Base-by-base conservation (phyloP, 2,113 vertebrate genomes). In the Progne subis region DNA sequence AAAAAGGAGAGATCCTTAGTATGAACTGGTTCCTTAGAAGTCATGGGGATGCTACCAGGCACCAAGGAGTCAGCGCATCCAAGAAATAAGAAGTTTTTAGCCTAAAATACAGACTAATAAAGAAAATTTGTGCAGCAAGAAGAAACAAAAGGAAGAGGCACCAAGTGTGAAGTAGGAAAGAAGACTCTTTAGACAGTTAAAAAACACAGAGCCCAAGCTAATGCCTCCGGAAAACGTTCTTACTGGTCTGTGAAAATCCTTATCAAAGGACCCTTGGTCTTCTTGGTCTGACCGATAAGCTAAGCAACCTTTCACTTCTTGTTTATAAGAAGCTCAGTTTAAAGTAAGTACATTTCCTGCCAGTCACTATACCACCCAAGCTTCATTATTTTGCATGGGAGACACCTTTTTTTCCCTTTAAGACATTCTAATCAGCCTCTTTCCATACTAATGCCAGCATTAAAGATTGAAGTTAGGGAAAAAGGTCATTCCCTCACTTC, bases 21-120 rank as follows among this genome's bases (percentile, higher is more conserved):
- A 43, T 18, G 21, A 47, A 41, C 17, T 34, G 34, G 15, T 1
- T 46, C 69, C 56, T 61, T 6, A 19, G 49, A 21, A 76, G 65
- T 31, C 6, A 12, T 2, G 0, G 25, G 44, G 10, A 7, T 2
- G 11, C n/a, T 34, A 28, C 59, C 43, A 37, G 20, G 49, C 2
- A 23, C 14, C 37, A 15, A n/a, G 21, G 9, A 6, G 4, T 25
- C 0, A 1, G 39, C 0, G 47, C 20, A 5, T 2, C 25, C 19
- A 44, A 44, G 46, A 56, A 29, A 14, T 14, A 18, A 32, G 1
- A 56, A 31, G 11, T 11, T 53, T 81, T 32, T 26, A 49, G 26
- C 28, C 43, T 7, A 14, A 47, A 50, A 87, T 11, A 53, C 19
- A 43, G 37, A 15, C 23, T 11, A 56, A 28, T 20, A 12, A 39